Evolutionary conservation across 2,797 vertebrate species (phyloP).

Genomic region (Lindbergichthys nudifrons): DNA sequence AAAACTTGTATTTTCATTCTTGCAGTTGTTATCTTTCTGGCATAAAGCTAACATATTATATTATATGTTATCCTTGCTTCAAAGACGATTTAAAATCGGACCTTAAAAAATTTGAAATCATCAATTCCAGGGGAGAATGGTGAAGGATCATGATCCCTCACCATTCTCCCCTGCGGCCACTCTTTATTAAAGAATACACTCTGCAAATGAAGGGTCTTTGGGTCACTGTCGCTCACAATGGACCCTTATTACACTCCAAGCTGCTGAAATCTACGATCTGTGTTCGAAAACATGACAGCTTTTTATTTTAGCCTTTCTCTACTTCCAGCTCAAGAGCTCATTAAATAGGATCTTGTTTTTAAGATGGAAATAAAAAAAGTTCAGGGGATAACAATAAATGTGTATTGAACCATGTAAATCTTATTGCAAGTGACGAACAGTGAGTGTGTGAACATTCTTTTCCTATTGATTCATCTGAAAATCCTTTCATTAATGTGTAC

Average conservation of each 20-base stretch:
- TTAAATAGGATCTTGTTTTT: conserved; percentile 68
- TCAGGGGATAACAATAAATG: conserved; percentile 46
- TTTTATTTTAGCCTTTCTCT: conserved; percentile 66
- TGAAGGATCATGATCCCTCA: conserved; percentile 8
- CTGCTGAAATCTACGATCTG: conserved; percentile 34
- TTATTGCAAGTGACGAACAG: not conserved
- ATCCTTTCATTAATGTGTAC: conserved; percentile 19
- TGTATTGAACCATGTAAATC: conserved; percentile 59
- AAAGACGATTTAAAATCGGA: conserved; percentile 1
- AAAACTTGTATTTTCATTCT: too few species aligned
- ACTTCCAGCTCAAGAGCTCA: conserved; percentile 73
- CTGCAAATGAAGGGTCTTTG: conserved; percentile 23
- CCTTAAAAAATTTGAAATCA: conserved; percentile 24
- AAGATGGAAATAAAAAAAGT: conserved; percentile 56
- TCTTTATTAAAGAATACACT: conserved; percentile 53
- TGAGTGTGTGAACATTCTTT: too few species aligned
- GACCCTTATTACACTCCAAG: conserved; percentile 47
- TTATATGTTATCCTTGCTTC: not conserved
- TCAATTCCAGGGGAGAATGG: not conserved
- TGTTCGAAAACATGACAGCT: conserved; percentile 18
- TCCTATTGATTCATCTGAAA: conserved; percentile 14
- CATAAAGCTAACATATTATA: too few species aligned
- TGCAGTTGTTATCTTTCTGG: too few species aligned
- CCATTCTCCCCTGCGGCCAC: conserved; percentile 9
- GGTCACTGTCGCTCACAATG: too few species aligned